A percentile compares a stretch with the other conserved stretches of the same genome.
These are phyloP conservation scores for Malurus melanocephalus DNA, from an alignment of 2,113 vertebrate genomes.

Conservation along the genomic window DNA sequence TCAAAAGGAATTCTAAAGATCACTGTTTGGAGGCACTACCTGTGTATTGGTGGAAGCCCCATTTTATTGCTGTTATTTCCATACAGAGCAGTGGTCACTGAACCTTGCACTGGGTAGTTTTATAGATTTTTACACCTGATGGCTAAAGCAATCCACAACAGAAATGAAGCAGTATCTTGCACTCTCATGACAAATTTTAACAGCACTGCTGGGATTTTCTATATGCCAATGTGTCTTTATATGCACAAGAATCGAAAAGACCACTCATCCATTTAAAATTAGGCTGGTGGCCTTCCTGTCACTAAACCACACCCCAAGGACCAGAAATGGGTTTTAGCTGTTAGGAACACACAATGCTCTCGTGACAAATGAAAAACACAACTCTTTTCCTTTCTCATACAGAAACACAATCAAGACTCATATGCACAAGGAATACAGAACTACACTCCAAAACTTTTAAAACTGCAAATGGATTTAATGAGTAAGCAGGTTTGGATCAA, in stretches of 20 bases:
- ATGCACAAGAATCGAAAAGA: neutral
- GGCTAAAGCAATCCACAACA: constrained; percentile 5
- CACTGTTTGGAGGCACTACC: neutral
- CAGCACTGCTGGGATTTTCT: neutral
- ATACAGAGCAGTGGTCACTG: neutral
- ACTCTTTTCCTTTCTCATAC: neutral
- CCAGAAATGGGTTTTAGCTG: neutral
- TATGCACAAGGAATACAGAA: neutral
- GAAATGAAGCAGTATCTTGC: constrained; percentile 12
- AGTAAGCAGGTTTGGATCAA: neutral
- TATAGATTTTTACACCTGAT: neutral
- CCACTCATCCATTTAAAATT: neutral
- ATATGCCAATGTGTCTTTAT: neutral
- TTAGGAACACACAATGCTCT: neutral
- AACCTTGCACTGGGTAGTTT: neutral
- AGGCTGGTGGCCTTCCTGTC: neutral
- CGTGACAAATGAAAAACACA: neutral
- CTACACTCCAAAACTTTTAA: neutral
- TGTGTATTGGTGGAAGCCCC: neutral
- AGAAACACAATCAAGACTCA: neutral
- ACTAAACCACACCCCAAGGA: neutral
- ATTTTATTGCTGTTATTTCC: neutral
- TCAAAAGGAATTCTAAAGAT: constrained; percentile 22
- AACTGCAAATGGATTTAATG: neutral
- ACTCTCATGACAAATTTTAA: neutral